phyloP scores from a whole-genome alignment of 2,888 invertebrate genomes.

The Cryptocephalus primarius region DNA sequence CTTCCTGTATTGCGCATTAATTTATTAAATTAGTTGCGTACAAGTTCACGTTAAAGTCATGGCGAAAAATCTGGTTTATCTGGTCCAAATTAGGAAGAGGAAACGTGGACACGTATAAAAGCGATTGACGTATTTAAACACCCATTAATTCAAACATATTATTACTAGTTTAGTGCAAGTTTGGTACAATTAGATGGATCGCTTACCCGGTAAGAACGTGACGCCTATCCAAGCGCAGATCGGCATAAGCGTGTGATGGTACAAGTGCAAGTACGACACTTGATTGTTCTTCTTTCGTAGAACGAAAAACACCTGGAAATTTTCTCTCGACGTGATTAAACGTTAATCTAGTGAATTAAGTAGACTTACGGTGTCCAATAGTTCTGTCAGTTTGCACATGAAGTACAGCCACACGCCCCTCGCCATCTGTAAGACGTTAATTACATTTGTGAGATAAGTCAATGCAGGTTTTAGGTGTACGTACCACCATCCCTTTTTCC shows the following conservation, averaged over 20 bases:
- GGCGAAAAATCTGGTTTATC: too few species aligned
- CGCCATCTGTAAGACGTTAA: conserved; percentile 25
- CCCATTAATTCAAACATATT: too few species aligned
- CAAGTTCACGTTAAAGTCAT: too few species aligned
- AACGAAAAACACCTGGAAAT: conserved; percentile 47
- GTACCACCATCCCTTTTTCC: conserved; percentile 35
- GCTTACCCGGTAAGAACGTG: conserved; percentile 44
- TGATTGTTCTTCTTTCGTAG: conserved; percentile 57
- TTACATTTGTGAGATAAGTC: neutral
- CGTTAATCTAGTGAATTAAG: too few species aligned
- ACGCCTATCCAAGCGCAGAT: conserved; percentile 44
- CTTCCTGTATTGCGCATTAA: too few species aligned
- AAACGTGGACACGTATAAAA: too few species aligned
- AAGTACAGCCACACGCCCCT: conserved; percentile 41
- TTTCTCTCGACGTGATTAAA: too few species aligned
- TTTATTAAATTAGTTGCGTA: too few species aligned
- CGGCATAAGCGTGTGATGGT: conserved; percentile 53
- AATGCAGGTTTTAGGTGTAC: conserved; percentile 2
- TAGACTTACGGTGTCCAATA: conserved; percentile 41
- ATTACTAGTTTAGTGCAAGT: too few species aligned
- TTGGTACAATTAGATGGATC: conserved; percentile 20
- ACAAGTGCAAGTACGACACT: conserved; percentile 55
- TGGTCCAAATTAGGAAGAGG: too few species aligned
- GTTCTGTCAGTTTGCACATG: conserved; percentile 43
- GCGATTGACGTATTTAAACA: too few species aligned